Percentiles rank a stretch among this genome's conserved stretches.
These are phyloP conservation scores for Scartelaos histophorus DNA, from an alignment of 2,113 vertebrate genomes.

Conservation along the genomic window DNA sequence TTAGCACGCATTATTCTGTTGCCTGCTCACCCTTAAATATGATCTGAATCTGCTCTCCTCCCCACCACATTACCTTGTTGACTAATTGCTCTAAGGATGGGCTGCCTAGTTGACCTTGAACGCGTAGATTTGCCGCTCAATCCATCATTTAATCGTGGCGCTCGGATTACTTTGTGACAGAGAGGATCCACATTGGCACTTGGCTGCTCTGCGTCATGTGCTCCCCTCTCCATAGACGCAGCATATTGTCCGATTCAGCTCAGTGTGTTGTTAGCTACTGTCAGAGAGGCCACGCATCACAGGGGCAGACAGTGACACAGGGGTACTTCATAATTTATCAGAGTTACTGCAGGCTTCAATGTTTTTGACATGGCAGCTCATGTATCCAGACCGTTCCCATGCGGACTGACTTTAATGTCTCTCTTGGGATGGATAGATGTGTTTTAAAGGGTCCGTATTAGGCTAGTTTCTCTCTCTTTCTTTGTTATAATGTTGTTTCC, in stretches of 20 bases:
- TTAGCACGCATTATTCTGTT: not conserved
- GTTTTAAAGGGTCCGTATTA: too few species aligned
- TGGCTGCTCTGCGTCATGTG: slow-evolving; percentile 50
- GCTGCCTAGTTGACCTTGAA: slow-evolving; percentile 19
- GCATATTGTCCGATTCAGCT: slow-evolving; percentile 48
- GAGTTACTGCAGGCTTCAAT: slow-evolving; percentile 22
- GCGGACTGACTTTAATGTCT: slow-evolving; percentile 9
- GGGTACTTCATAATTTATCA: slow-evolving; percentile 45
- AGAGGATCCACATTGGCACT: slow-evolving; percentile 12
- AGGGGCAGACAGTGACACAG: slow-evolving; percentile 38
- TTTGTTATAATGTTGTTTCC: too few species aligned
- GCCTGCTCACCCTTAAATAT: not conserved
- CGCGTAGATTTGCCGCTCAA: not conserved
- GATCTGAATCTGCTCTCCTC: not conserved
- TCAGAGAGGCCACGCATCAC: slow-evolving; percentile 29
- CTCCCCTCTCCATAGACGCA: slow-evolving; percentile 33
- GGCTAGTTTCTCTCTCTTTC: too few species aligned
- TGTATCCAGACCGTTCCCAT: slow-evolving; percentile 9
- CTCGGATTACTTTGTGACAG: slow-evolving; percentile 26
- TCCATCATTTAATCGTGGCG: slow-evolving; percentile 19
- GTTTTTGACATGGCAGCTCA: not conserved
- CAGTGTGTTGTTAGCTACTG: slow-evolving; percentile 52
- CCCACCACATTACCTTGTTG: not conserved
- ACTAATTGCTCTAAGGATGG: slow-evolving; percentile 1
- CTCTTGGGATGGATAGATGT: slow-evolving; percentile 31